A percentile compares a stretch with the other conserved stretches of the same genome.
phyloP scores from a whole-genome alignment of 1,140 invertebrate genomes.

The Achatina immaculata region DNA sequence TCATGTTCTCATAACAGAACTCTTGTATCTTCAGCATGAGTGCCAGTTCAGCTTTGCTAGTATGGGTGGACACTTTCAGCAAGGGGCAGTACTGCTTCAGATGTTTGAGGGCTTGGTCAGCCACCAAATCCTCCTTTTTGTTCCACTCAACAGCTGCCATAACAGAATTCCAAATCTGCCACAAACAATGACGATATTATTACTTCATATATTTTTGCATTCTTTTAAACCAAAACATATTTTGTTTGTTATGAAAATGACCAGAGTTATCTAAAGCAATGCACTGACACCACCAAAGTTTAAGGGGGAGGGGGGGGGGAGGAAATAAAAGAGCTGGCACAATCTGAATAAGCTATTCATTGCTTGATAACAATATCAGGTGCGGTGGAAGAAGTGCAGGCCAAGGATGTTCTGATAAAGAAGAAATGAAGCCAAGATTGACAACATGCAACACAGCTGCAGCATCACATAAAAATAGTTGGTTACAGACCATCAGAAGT shows the following conservation, averaged over 20 bases:
- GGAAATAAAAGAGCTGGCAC: no score
- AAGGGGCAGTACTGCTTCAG: constrained; percentile 86
- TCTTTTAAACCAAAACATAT: not conserved
- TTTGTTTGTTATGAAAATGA: not conserved
- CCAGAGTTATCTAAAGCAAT: not conserved
- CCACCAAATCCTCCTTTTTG: constrained; percentile 96
- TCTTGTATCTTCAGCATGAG: constrained; percentile 93
- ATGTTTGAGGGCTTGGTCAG: constrained; percentile 93
- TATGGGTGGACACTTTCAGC: constrained; percentile 85
- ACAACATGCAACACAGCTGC: no score
- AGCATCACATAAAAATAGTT: no score
- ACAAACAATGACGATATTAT: no score
- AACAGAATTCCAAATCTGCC: constrained; percentile 87
- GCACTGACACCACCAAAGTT: no score
- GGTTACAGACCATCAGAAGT: no score
- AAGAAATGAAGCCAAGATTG: no score
- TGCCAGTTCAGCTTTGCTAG: constrained; percentile 86
- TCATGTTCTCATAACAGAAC: constrained; percentile 98
- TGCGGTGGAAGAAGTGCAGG: no score
- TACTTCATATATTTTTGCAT: not conserved
- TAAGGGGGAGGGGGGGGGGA: no score
- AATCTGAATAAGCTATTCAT: no score
- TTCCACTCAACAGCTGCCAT: constrained; percentile 97
- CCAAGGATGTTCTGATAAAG: no score
- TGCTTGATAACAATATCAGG: no score